A percentile compares a stretch with the other conserved stretches of the same genome.
These are phyloP conservation scores for Atherinosoma microstoma DNA, from an alignment of 2,797 vertebrate species.

Conservation along the genomic window DNA sequence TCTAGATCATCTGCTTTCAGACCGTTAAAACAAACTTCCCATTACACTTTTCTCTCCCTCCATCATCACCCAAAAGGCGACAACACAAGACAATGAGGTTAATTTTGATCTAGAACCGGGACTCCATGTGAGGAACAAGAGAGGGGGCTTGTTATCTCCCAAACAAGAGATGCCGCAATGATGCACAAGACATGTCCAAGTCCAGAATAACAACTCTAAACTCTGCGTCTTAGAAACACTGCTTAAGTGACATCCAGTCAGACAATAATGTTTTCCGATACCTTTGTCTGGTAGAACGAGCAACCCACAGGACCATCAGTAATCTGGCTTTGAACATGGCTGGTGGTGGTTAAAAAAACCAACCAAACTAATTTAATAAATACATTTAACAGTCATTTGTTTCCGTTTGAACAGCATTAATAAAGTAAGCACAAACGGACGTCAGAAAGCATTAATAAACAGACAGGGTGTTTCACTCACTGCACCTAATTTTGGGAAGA, in stretches of 20 bases:
- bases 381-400: conserved; percentile 68
- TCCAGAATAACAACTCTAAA: conserved; percentile 14
- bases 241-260: conserved; percentile 8
- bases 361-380: conserved; percentile 56
- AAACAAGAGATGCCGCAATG: conserved; percentile 29
- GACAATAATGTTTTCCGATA: conserved; percentile 39
- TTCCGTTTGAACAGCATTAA: conserved; percentile 48
- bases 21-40: conserved; percentile 6
- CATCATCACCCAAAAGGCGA: conserved; percentile 11
- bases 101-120: conserved; percentile 30
- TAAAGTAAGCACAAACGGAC: conserved; percentile 50
- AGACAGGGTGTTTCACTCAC: conserved; percentile 63
- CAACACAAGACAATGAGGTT: conserved; percentile 13
- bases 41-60: not conserved
- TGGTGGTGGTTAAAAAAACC: conserved; percentile 41
- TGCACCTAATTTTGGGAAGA: conserved; percentile 69
- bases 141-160: conserved; percentile 31
- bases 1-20: conserved; percentile 25
- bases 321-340: conserved; percentile 34
- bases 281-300: conserved; percentile 9
- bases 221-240: conserved; percentile 22
- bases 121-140: conserved; percentile 32
- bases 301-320: conserved; percentile 13
- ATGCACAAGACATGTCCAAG: conserved; percentile 42
- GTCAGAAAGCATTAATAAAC: conserved; percentile 62